Evolutionary conservation across 2,888 invertebrate species (phyloP), one percentile per base, ranked within the genome.

Genomic region (Sarcophaga variegata): DNA sequence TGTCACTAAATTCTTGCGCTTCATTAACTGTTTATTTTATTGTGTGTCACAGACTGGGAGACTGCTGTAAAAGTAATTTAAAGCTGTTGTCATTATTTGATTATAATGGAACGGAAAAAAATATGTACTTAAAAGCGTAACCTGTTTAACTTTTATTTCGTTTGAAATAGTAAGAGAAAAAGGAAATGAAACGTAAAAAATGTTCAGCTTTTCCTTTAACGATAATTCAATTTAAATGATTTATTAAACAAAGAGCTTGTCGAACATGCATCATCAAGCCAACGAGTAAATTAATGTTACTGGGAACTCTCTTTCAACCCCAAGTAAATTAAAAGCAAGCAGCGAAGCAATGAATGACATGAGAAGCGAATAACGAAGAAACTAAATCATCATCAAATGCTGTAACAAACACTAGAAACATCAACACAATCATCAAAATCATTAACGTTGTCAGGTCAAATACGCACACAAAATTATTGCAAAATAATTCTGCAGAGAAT

Each of bases 221-320:
- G 80, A 76, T 76, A 80, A 80, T 80, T 84, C 62, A 76, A 80
- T 80, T 63, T 70, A 64, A 79, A 75, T 75, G 70, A 79, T 80
- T 84, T 84, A 71, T 84, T 80, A 66, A 80, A 70, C 59, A 49
- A 64, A 76, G 62, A 76, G 80, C 70, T 80, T 17, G 8, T 62
- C 10, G 2, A 76, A 76, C 37, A 47, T 84, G 47, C 47, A 66
- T 64, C 75, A 70, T 76, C 71, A 76, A 60, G 66, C 37, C 37
- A 84, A 64, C 37, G 25, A 64, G n/a, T 20, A 74, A 79, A 74
- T 67, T 6, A 81, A 70, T 11, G 20, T 63, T 66, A 12, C 3
- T 66, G 4, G 4, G 4, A 14, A 49, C 49, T 49, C 49, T 49
- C 11, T 49, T 49, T 11, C 8, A 49, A 49, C 8, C 37, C 37